Percentiles rank a stretch among this genome's conserved stretches.
phyloP scores from a whole-genome alignment of 2,888 invertebrate genomes.

The Cantharis rustica region DNA sequence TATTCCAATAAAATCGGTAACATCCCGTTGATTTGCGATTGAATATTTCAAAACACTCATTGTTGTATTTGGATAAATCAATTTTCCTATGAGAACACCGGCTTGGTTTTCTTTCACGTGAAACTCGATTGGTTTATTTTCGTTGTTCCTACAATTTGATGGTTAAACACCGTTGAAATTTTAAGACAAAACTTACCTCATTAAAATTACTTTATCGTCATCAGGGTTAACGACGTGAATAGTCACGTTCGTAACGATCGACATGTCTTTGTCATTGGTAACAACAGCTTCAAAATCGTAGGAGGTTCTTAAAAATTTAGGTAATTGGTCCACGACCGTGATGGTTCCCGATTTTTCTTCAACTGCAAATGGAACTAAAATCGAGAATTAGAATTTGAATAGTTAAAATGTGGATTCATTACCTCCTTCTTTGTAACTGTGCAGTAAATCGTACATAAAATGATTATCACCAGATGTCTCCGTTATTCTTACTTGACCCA shows the following conservation, averaged over 20 bases:
- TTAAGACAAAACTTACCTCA: slow-evolving; percentile 60
- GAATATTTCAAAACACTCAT: slow-evolving; percentile 66
- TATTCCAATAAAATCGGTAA: slow-evolving; percentile 77
- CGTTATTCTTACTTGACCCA: slow-evolving; percentile 81
- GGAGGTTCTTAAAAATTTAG: slow-evolving; percentile 68
- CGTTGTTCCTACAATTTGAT: slow-evolving; percentile 57
- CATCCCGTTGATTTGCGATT: slow-evolving; percentile 83
- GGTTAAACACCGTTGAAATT: neutral
- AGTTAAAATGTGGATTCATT: slow-evolving; percentile 26
- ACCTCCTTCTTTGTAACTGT: slow-evolving; percentile 85
- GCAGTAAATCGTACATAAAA: slow-evolving; percentile 77
- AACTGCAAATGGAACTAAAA: slow-evolving; percentile 86
- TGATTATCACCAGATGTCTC: slow-evolving; percentile 70
- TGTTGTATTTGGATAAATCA: slow-evolving; percentile 61
- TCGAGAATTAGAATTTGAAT: neutral
- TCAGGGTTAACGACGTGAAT: slow-evolving; percentile 81
- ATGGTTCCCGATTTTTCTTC: slow-evolving; percentile 88
- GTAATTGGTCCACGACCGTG: slow-evolving; percentile 77
- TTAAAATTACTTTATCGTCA: slow-evolving; percentile 69
- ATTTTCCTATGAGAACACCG: slow-evolving; percentile 74
- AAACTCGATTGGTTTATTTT: slow-evolving; percentile 73
- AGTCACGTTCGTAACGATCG: slow-evolving; percentile 81
- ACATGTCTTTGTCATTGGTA: slow-evolving; percentile 65
- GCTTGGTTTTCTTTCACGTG: slow-evolving; percentile 77
- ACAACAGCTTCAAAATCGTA: slow-evolving; percentile 87